Conservation (phyloP, 2,797 vertebrate species). For the Pachyuromys duprasi region DNA sequence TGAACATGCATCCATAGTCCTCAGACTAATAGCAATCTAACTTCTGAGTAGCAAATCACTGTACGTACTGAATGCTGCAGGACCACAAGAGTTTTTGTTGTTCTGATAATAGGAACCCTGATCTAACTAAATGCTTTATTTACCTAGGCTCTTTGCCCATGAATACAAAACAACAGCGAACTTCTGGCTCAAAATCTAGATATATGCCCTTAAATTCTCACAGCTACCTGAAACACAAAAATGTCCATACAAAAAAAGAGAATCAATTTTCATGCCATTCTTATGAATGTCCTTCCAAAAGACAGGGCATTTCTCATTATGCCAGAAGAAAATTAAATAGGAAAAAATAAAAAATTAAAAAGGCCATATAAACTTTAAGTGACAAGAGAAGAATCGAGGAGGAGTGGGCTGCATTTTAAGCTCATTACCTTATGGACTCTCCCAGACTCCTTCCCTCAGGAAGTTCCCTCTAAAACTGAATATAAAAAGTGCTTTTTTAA, state of each 20-base stretch:
- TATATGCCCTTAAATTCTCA: neutral
- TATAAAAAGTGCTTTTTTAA: neutral
- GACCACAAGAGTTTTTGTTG: neutral
- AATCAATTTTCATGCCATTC: constrained; percentile 15
- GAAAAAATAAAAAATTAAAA: neutral
- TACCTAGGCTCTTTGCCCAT: neutral
- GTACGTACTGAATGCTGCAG: neutral
- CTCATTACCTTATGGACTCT: neutral
- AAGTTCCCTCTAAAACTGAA: neutral
- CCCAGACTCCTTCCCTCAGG: neutral
- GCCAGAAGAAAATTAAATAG: neutral
- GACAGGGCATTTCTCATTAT: constrained; percentile 5
- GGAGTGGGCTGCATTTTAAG: neutral
- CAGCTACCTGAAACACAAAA: neutral
- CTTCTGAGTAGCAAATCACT: constrained; percentile 10
- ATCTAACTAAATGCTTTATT: constrained; percentile 6
- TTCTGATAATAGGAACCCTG: neutral
- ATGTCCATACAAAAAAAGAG: neutral
- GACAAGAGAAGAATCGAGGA: neutral
- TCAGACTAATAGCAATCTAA: constrained; percentile 2
- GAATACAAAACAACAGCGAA: neutral
- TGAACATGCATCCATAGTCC: neutral
- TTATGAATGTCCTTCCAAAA: constrained; percentile 1
- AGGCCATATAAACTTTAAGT: neutral
- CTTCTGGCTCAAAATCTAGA: neutral